Conservation (phyloP, 2,113 vertebrate genomes). For the Microtus oregoni region DNA sequence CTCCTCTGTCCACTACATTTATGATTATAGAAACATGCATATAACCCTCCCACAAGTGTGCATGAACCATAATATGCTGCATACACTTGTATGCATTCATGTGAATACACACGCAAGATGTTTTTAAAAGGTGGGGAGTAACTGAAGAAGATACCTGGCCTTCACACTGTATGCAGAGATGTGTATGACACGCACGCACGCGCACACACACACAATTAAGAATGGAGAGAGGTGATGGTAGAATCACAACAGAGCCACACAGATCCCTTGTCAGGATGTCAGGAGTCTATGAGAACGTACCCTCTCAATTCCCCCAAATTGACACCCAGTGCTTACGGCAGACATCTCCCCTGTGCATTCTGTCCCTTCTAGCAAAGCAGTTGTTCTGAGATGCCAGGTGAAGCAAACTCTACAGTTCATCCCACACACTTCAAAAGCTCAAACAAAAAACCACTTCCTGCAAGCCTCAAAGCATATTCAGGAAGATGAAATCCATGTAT, state of each 20-base stretch:
- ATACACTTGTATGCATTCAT: neutral
- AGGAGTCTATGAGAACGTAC: fast-evolving
- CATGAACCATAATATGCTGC: neutral
- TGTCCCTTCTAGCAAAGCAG: too few species aligned
- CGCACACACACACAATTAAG: neutral
- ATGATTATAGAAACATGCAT: neutral
- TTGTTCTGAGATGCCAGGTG: fast-evolving
- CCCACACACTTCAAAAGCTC: fast-evolving
- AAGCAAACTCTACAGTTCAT: fast-evolving
- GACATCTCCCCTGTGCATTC: neutral
- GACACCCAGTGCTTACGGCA: neutral
- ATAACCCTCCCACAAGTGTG: too few species aligned
- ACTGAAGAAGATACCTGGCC: neutral
- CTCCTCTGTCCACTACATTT: neutral
- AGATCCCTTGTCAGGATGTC: neutral
- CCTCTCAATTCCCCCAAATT: fast-evolving
- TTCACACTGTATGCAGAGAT: neutral
- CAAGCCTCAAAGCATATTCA: neutral
- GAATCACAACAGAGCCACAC: neutral
- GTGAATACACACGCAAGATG: neutral
- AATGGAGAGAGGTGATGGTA: too few species aligned
- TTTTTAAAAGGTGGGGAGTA: neutral
- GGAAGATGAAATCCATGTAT: neutral
- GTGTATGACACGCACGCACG: too few species aligned
- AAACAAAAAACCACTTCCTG: neutral